Evolutionary conservation across 2,797 vertebrate species (phyloP).

Genomic region (Pitangus sulphuratus): DNA sequence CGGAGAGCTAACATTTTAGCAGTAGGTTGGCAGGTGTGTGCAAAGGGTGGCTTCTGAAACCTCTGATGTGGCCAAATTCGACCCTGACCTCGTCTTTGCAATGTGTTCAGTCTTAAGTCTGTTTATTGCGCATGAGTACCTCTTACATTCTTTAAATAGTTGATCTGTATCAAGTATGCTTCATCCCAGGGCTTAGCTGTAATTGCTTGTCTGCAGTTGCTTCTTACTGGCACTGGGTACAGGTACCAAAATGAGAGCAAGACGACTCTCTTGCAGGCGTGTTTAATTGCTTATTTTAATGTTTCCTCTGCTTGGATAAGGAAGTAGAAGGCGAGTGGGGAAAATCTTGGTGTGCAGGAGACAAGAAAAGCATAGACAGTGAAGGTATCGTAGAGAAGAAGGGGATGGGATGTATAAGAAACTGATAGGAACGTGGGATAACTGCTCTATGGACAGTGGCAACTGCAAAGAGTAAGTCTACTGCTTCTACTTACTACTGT

Average conservation of each 20-base stretch:
- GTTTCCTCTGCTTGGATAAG: neutral
- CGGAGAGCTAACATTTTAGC: neutral
- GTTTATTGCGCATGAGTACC: neutral
- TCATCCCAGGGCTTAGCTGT: conserved; percentile 52
- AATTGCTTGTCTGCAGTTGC: conserved; percentile 4
- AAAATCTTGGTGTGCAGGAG: neutral
- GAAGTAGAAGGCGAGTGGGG: neutral
- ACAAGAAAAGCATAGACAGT: neutral
- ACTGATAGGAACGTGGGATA: neutral
- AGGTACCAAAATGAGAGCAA: neutral
- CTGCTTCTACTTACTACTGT: neutral
- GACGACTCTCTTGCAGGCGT: neutral
- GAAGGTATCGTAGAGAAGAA: neutral
- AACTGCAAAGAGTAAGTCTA: neutral
- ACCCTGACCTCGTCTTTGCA: conserved; percentile 24
- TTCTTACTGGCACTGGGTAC: neutral
- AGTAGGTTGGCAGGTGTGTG: neutral
- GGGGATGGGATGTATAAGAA: neutral
- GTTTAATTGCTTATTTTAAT: neutral
- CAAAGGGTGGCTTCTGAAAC: neutral
- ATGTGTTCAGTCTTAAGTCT: neutral
- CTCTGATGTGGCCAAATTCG: neutral
- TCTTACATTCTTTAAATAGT: conserved; percentile 69
- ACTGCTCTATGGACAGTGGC: neutral
- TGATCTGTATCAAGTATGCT: conserved; percentile 54